phyloP scores from a whole-genome alignment of 1,140 invertebrate genomes.

The Neodiprion pinetum region DNA sequence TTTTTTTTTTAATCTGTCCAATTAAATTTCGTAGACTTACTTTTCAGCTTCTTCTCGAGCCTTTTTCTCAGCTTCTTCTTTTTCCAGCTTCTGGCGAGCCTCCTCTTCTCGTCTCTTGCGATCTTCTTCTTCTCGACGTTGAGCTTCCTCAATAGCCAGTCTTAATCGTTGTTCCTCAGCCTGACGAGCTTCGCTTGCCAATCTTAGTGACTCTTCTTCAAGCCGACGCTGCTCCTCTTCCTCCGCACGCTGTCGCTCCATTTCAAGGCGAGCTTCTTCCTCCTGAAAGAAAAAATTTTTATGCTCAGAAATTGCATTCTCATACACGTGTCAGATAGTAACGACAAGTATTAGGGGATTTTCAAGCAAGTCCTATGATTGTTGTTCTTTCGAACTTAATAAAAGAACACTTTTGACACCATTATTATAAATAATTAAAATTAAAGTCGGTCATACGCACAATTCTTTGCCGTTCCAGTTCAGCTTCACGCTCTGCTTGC shows the following conservation, averaged over 20 bases:
- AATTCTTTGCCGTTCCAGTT: constrained; percentile 77
- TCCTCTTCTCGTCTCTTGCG: constrained; percentile 70
- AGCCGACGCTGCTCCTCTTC: constrained; percentile 80
- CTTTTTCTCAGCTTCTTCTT: constrained; percentile 79
- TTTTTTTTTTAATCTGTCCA: too few relatives aligned
- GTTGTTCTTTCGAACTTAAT: too few relatives aligned
- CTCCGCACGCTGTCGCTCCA: constrained; percentile 77
- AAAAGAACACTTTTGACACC: too few relatives aligned
- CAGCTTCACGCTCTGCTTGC: constrained; percentile 85
- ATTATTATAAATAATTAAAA: neutral
- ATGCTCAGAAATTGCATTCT: neutral
- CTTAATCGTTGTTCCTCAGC: constrained; percentile 78
- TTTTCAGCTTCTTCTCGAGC: constrained; percentile 80
- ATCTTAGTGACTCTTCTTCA: constrained; percentile 76
- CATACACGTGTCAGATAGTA: neutral
- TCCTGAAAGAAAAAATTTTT: constrained; percentile 55
- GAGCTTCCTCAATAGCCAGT: constrained; percentile 73
- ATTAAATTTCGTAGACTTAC: constrained; percentile 33
- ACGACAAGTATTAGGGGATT: neutral
- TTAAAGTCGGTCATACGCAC: constrained; percentile 43
- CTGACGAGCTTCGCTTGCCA: constrained; percentile 73
- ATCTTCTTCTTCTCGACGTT: constrained; percentile 72
- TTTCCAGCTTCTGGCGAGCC: constrained; percentile 72
- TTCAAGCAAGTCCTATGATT: too few relatives aligned
- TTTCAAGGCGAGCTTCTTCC: constrained; percentile 76